Evolutionary conservation across 2,888 invertebrate genomes (phyloP), one percentile per base, ranked within the genome.

Genomic region (Phrixothrix hirtus): DNA sequence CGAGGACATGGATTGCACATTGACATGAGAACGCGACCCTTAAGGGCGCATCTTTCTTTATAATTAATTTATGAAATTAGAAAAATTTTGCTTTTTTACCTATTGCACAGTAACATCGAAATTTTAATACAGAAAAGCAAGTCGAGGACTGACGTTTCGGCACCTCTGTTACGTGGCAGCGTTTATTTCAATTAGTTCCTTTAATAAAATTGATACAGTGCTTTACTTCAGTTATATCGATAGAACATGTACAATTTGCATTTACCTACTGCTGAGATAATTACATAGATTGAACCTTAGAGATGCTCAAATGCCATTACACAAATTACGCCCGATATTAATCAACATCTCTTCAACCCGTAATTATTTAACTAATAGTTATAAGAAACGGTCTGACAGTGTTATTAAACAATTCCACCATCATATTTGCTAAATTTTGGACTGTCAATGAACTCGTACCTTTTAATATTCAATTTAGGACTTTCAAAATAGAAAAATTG

Each of bases 231-330:
- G 41, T 48, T 48, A 48, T 34, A 41, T 21, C 14, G 31, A 38
- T 35, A 29, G 41, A 39, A 41, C 39, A 35, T 35, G 21, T 41
- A 34, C 14, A 12, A 3, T 48, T 29, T 41, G 48, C 41, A 34
- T 35, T 34, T 48, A 48, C 41, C 39, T 39, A 39, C 48, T 41
- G 29, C 41, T 12, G 17, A 34, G 41, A 29, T 41, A 48, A 48
- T 48, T 48, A 41, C 35, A 35, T 34, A 34, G 39, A 35, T 35
- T 26, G 13, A 27, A 41, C 35, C 21, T 14, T 25, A 41, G 38
- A 14, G 12, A 32, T 26, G 26, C 32, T 25, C 38, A 41, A 48
- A 39, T 48, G 48, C 32, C 41, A 48, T 48, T 41, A n/a, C 11
- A 29, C 38, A 46, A 46, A 46, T 46, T 46, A 37, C 13, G 15